phyloP scores from a whole-genome alignment of 2,797 vertebrate genomes.

The Cyclura pinguis region DNA sequence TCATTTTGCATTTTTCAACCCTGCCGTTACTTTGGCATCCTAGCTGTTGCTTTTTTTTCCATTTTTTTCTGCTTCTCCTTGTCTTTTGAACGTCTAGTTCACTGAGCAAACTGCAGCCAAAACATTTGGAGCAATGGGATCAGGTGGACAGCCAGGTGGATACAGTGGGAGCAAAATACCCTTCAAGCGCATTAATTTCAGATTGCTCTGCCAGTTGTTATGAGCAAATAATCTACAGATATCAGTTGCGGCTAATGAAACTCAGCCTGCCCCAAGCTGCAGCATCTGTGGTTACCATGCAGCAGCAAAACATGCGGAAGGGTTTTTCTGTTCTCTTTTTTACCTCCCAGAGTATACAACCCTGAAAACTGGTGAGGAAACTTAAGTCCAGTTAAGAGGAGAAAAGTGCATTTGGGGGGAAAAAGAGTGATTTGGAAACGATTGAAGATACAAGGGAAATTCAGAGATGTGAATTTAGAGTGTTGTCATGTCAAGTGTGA shows the following conservation, averaged over 20 bases:
- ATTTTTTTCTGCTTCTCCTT: neutral
- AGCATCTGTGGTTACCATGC: neutral
- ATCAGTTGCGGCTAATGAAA: slow-evolving; percentile 52
- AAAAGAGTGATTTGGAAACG: no score
- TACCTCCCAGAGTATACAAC: neutral
- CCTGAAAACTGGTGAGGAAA: neutral
- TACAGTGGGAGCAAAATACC: slow-evolving; percentile 2
- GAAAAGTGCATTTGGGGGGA: neutral
- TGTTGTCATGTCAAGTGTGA: no score
- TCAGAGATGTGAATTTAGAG: no score
- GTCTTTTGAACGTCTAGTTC: neutral
- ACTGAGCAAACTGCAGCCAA: slow-evolving; percentile 55
- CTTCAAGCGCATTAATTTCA: slow-evolving; percentile 51
- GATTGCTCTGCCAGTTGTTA: slow-evolving; percentile 42
- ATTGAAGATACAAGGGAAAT: no score
- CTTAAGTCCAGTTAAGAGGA: neutral
- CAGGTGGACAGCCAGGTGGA: slow-evolving; percentile 39
- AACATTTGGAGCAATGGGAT: slow-evolving; percentile 38
- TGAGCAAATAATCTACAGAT: slow-evolving; percentile 41
- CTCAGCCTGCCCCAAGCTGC: slow-evolving; percentile 13
- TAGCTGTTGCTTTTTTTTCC: slow-evolving; percentile 34
- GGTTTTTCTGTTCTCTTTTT: slow-evolving; percentile 38
- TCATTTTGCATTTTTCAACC: neutral
- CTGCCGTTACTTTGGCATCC: slow-evolving; percentile 43
- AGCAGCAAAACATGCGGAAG: slow-evolving; percentile 2